A percentile compares a stretch with the other conserved stretches of the same genome.
Conservation (phyloP, 2,888 invertebrate genomes). For the Hyles lineata region DNA sequence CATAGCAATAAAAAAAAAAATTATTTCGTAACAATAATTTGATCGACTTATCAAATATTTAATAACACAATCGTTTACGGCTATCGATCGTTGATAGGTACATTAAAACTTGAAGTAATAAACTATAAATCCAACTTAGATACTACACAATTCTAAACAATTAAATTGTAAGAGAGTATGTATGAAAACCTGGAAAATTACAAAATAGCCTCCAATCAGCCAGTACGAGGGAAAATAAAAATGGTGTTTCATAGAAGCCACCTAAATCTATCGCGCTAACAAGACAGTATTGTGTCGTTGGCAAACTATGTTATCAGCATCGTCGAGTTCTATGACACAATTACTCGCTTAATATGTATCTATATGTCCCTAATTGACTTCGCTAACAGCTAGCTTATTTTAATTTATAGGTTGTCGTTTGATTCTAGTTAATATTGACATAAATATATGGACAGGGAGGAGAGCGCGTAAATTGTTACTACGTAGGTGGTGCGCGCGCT, state of each 20-base stretch:
- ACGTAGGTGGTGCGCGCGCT: no score
- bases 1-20: no score
- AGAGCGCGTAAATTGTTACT: no score
- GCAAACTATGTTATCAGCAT: slow-evolving; percentile 4
- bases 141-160: no score
- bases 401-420: not conserved
- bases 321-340: slow-evolving; percentile 16
- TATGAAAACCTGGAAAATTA: not conserved
- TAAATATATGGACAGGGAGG: no score
- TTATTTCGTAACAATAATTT: no score
- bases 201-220: not conserved
- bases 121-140: no score
- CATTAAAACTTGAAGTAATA: no score
- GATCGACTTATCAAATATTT: no score
- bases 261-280: slow-evolving; percentile 18
- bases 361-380: not conserved
- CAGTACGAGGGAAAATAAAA: not conserved
- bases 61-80: no score
- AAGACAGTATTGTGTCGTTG: slow-evolving; percentile 25
- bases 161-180: no score
- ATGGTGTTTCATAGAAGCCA: slow-evolving; percentile 20
- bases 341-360: not conserved
- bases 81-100: no score
- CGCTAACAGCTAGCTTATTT: not conserved
- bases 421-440: not conserved